Evolutionary conservation across 2,797 vertebrate genomes (phyloP).

Genomic region (Cheracebus regulus): DNA sequence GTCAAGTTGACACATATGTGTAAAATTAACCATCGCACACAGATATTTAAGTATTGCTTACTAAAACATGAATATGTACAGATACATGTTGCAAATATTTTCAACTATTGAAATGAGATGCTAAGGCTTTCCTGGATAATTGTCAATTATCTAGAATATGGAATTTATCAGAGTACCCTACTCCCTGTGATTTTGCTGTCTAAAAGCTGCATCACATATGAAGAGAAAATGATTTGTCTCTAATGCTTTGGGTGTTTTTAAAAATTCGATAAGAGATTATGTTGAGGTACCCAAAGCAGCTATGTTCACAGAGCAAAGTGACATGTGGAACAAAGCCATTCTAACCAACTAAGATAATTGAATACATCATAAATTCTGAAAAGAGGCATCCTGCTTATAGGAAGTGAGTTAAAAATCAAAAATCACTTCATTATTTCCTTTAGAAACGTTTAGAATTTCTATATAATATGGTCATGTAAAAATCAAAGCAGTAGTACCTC

Average conservation of each 20-base stretch:
- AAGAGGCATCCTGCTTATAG: not conserved
- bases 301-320: not conserved
- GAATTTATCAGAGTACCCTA: not conserved
- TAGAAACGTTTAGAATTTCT: slow-evolving; percentile 6
- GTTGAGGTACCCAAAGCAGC: not conserved
- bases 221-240: not conserved
- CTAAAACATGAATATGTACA: not conserved
- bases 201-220: not conserved
- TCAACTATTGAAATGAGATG: not conserved
- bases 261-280: not conserved
- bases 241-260: not conserved
- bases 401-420: slow-evolving; percentile 39
- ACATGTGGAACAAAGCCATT: not conserved
- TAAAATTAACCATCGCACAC: not conserved
- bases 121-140: not conserved
- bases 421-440: not conserved
- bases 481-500: not conserved
- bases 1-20: not conserved
- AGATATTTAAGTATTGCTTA: not conserved
- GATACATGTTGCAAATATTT: slow-evolving; percentile 36
- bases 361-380: slow-evolving; percentile 10
- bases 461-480: not conserved
- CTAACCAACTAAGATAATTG: not conserved
- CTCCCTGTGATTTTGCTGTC: not conserved
- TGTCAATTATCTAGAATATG: slow-evolving; percentile 13